A percentile compares a stretch with the other conserved stretches of the same genome.
These are phyloP conservation scores for Drosophila paramelanica DNA, from an alignment of 2,888 invertebrate genomes.

Conservation along the genomic window DNA sequence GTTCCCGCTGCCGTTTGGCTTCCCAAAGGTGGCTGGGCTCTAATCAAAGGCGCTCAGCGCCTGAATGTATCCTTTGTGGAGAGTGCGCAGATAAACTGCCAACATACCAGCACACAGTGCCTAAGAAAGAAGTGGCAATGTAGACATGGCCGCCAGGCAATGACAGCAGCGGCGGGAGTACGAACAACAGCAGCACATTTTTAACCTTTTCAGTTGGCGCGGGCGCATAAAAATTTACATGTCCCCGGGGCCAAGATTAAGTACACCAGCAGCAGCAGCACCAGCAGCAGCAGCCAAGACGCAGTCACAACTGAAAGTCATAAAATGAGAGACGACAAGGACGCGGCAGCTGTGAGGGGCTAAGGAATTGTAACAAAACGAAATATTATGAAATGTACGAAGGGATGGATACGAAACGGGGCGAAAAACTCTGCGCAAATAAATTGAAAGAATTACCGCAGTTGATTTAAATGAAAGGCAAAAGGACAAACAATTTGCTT, in stretches of 20 bases:
- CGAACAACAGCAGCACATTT: constrained; percentile 54
- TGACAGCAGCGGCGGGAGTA: constrained; percentile 14
- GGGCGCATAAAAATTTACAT: constrained; percentile 82
- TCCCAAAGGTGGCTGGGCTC: constrained; percentile 74
- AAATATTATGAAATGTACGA: constrained; percentile 44
- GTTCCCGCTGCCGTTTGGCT: constrained; percentile 6
- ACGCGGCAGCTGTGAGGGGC: background rate
- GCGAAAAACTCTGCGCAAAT: constrained; percentile 59
- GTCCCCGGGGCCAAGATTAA: constrained; percentile 83
- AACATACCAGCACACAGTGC: constrained; percentile 22
- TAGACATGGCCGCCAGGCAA: constrained; percentile 76
- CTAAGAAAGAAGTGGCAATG: constrained; percentile 73
- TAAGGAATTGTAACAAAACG: constrained; percentile 33
- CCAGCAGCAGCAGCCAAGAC: constrained; percentile 58
- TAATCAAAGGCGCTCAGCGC: constrained; percentile 79
- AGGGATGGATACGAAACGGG: background rate
- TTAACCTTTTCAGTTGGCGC: constrained; percentile 69
- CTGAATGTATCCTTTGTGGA: constrained; percentile 81
- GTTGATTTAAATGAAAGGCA: constrained; percentile 80
- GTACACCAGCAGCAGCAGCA: constrained; percentile 64
- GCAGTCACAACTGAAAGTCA: constrained; percentile 61
- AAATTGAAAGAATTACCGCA: constrained; percentile 82
- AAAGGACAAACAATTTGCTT: constrained; percentile 81
- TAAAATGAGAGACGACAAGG: constrained; percentile 50
- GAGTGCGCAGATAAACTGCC: constrained; percentile 70